Evolutionary conservation across 2,888 invertebrate genomes (phyloP).

Genomic region (Scotopteryx bipunctaria): DNA sequence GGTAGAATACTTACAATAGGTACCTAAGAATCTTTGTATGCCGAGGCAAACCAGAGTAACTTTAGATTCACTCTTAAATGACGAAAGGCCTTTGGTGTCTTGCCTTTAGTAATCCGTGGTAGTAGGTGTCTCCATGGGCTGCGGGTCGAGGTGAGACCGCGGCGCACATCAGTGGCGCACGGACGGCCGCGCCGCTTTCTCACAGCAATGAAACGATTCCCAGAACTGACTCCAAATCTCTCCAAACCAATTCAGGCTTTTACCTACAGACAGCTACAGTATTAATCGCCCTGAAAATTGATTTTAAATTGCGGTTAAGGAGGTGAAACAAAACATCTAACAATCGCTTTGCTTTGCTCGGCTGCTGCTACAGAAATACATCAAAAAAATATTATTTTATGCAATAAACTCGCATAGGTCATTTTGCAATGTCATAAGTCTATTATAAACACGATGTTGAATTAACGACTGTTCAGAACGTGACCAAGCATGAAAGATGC

Average conservation of each 20-base stretch:
- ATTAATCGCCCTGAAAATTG: slow-evolving; percentile 6
- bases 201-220: slow-evolving; percentile 16
- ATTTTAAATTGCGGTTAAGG: slow-evolving; percentile 12
- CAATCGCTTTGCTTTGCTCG: background rate
- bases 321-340: background rate
- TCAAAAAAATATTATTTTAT: background rate
- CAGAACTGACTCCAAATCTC: slow-evolving; percentile 19
- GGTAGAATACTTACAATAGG: no score
- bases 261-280: slow-evolving; percentile 3
- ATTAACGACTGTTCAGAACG: no score
- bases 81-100: no score
- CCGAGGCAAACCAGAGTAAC: background rate
- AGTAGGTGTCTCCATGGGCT: no score
- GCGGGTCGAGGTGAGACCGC: slow-evolving; percentile 7
- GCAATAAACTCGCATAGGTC: no score
- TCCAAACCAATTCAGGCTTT: slow-evolving; percentile 11
- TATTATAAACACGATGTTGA: no score
- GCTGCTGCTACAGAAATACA: background rate
- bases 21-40: background rate
- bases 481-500: no score
- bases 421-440: no score
- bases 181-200: slow-evolving; percentile 26
- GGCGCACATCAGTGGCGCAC: slow-evolving; percentile 24
- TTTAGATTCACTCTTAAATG: background rate
- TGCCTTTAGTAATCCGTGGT: no score